Evolutionary conservation across 1,140 invertebrate species (phyloP).

Genomic region (Colletes latitarsis): DNA sequence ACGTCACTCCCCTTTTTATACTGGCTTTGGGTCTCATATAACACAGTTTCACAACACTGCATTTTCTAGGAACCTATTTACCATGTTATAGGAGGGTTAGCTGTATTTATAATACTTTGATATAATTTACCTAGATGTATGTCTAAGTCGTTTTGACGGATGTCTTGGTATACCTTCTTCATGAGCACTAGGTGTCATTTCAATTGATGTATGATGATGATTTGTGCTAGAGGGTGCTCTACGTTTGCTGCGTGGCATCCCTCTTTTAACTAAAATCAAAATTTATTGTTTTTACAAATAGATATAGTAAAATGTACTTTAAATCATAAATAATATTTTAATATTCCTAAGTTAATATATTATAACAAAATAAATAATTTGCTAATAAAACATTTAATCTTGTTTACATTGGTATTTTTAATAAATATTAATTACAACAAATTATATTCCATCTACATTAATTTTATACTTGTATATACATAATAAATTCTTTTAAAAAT

Average conservation of each 20-base stretch:
- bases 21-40: too few species aligned
- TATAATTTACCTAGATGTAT: conserved; percentile 73
- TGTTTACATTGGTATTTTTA: not conserved
- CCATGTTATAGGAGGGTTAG: not conserved
- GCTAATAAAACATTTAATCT: not conserved
- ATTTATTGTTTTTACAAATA: conserved; percentile 1
- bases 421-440: not conserved
- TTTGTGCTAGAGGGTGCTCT: conserved; percentile 80
- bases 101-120: not conserved
- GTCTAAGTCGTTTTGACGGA: conserved; percentile 77
- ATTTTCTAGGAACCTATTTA: too few species aligned
- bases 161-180: conserved; percentile 77
- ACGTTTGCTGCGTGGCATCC: conserved; percentile 81
- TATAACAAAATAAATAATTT: not conserved
- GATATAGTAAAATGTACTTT: not conserved
- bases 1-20: too few species aligned
- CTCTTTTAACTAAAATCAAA: conserved; percentile 66
- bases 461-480: not conserved
- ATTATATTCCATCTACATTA: not conserved
- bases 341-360: not conserved
- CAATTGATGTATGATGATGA: conserved; percentile 73
- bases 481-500: not conserved
- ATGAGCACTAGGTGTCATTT: conserved; percentile 78
- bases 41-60: too few species aligned
- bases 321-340: not conserved